Evolutionary conservation across 1,140 invertebrate species (phyloP).

Genomic region (Globodera rostochiensis): DNA sequence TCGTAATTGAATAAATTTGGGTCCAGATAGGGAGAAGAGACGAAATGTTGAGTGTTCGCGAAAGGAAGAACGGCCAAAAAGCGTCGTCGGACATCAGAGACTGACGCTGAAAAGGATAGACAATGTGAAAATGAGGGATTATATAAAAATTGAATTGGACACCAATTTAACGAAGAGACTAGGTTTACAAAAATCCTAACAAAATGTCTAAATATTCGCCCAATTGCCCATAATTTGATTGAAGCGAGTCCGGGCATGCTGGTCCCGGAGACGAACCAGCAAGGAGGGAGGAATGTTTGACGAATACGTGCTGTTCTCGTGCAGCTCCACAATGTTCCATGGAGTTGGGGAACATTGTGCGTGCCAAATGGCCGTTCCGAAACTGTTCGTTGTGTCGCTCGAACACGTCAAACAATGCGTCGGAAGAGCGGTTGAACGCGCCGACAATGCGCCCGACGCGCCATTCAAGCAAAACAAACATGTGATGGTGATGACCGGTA

Average conservation of each 20-base stretch:
- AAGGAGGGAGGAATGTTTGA: conserved; percentile 6
- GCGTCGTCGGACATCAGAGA: conserved; percentile 37
- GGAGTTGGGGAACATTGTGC: conserved; percentile 46
- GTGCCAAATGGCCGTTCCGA: conserved; percentile 20
- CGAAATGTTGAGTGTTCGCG: conserved; percentile 7
- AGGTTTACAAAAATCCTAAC: background rate
- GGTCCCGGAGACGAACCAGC: background rate
- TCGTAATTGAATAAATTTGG: conserved; percentile 46
- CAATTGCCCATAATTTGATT: too few species aligned
- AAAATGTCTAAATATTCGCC: too few species aligned
- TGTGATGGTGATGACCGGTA: conserved; percentile 21
- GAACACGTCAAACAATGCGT: conserved; percentile 41
- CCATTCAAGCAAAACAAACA: conserved; percentile 53
- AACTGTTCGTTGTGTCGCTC: conserved; percentile 34
- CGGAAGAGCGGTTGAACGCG: conserved; percentile 35
- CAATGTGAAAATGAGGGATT: conserved; percentile 20
- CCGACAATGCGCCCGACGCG: conserved; percentile 38
- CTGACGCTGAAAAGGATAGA: conserved; percentile 26
- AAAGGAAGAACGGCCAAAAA: conserved; percentile 40
- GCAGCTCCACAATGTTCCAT: conserved; percentile 44
- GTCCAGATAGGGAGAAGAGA: conserved; percentile 50
- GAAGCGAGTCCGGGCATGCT: too few species aligned
- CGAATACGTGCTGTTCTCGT: conserved; percentile 36
- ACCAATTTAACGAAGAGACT: background rate
- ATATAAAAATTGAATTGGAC: too few species aligned